phyloP scores from a whole-genome alignment of 1,140 invertebrate species.

The Pogonus chalceus region DNA sequence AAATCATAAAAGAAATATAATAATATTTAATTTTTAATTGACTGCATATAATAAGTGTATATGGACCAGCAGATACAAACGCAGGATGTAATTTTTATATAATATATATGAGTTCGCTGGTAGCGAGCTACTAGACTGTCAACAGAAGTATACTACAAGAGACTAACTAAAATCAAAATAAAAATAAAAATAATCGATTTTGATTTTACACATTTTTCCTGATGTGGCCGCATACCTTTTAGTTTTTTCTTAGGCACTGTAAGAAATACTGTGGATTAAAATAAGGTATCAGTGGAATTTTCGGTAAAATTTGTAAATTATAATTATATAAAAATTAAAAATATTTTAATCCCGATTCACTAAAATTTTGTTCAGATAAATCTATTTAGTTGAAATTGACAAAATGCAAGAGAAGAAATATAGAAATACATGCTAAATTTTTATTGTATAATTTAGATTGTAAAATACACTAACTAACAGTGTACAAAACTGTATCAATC shows the following conservation, averaged over 20 bases:
- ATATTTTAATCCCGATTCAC: background rate
- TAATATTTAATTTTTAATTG: too few relatives aligned
- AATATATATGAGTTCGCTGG: conserved; percentile 5
- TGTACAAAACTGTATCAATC: conserved; percentile 4
- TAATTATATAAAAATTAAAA: background rate
- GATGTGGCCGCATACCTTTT: conserved; percentile 45
- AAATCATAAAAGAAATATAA: too few relatives aligned
- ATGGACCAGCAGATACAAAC: background rate
- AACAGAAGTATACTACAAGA: conserved; percentile 2
- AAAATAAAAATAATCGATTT: conserved; percentile 3
- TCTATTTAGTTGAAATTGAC: too few relatives aligned
- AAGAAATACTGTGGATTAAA: conserved; percentile 45
- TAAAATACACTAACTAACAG: background rate
- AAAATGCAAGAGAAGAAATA: too few relatives aligned
- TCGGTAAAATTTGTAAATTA: background rate
- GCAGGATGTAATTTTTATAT: background rate
- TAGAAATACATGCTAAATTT: background rate
- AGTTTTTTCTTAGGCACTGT: conserved; percentile 64
- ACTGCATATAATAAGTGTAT: too few relatives aligned
- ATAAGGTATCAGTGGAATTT: conserved; percentile 29
- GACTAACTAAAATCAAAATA: conserved; percentile 5
- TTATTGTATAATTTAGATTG: background rate
- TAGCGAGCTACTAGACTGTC: background rate
- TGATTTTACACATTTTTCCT: conserved; percentile 7
- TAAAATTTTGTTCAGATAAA: too few relatives aligned